Evolutionary conservation across 2,113 vertebrate genomes (phyloP), one percentile per base, ranked within the genome.

Genomic region (Xiphophorus hellerii): DNA sequence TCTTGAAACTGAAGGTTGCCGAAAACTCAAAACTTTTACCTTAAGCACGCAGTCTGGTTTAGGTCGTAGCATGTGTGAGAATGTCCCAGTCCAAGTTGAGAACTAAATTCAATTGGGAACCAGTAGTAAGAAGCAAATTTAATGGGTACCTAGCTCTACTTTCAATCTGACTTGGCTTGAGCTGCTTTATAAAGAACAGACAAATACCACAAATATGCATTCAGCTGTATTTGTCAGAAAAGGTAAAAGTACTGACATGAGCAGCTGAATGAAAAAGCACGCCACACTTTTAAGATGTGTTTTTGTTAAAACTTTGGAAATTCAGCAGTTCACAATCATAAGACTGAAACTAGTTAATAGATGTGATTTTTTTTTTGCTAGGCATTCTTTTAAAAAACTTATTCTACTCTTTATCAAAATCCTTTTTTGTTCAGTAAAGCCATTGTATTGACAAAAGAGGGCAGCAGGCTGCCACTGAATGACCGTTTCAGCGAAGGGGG

Each of bases 391-490:
- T 28, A 28, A 54, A 54, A 54, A 54, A 42, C 48, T 20, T 54
- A 22, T 20, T 22, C 25, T 8, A 68, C 17, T 51, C 5, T 69
- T 37, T 62, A 62, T 83, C 27, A 42, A 5, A 71, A n/a, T 25
- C 27, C 29, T 30, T 28, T 37, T 76, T 35, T 60, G 13, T 77
- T 82, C 31, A 77, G 89, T 82, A 25, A 74, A 81, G 69, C 74
- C 74, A 77, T 88, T 72, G 79, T 78, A 77, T 91, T 88, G 91
- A 92, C 91, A 91, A 92, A 92, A 92, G 92, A 93, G 91, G 90
- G 90, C 92, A 92, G 90, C 88, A 92, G 84, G 88, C 92, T 88
- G 89, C 91, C 89, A 69, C 87, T 80, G 86, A 88, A 85, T 83
- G 87, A 85, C 83, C 78, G 37, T 39, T 61, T 51, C 22, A 68